These are phyloP conservation scores for Parapsyche elsis DNA, from an alignment of 1,140 invertebrate species.

Conservation along the genomic window DNA sequence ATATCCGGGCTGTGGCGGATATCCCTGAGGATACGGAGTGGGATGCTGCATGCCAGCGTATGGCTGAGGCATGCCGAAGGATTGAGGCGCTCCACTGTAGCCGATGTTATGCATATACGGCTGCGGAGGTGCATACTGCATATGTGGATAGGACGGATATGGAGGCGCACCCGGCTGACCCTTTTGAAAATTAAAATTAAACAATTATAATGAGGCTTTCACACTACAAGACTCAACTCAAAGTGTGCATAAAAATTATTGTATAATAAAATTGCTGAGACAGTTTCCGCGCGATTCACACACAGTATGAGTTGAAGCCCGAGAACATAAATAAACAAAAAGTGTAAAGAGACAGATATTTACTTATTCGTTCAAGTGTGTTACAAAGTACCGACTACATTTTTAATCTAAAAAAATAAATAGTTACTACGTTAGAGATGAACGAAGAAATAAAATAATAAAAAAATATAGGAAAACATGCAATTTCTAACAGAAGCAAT, in stretches of 20 bases:
- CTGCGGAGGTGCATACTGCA: slow-evolving; percentile 60
- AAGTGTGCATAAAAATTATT: not conserved
- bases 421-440: no score
- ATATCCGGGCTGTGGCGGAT: slow-evolving; percentile 58
- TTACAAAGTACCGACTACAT: no score
- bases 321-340: not conserved
- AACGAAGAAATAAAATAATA: no score
- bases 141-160: slow-evolving; percentile 55
- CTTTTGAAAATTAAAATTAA: slow-evolving; percentile 64
- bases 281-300: not conserved
- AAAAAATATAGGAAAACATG: no score
- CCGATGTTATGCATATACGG: slow-evolving; percentile 67
- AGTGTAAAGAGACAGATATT: no score
- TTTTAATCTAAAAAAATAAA: no score
- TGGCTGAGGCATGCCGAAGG: slow-evolving; percentile 65
- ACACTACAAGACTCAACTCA: slow-evolving; percentile 17
- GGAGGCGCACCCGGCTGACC: slow-evolving; percentile 57
- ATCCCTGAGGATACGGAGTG: slow-evolving; percentile 59
- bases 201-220: slow-evolving; percentile 55
- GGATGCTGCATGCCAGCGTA: slow-evolving; percentile 62
- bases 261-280: no score
- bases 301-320: not conserved
- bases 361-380: no score
- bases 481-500: no score
- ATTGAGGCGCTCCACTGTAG: slow-evolving; percentile 65